Percentiles rank a stretch among this genome's conserved stretches.
These are phyloP conservation scores for Cathartes aura DNA, from an alignment of 2,113 vertebrate species.

Conservation along the genomic window DNA sequence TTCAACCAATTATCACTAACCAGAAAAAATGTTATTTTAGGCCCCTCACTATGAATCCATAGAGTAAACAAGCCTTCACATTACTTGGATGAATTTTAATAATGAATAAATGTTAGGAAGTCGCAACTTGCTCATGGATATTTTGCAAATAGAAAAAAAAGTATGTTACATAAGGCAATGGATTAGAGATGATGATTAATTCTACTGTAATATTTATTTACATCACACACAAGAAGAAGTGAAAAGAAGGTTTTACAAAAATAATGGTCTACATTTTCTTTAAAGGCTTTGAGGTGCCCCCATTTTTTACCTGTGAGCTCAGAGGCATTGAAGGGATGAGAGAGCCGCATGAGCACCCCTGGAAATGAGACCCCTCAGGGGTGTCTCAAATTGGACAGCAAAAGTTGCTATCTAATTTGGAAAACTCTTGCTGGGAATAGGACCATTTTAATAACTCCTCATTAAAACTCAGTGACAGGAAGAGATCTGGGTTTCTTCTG, in stretches of 20 bases:
- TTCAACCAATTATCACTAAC: background rate
- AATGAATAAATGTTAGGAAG: background rate
- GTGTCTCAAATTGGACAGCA: background rate
- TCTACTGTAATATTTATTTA: background rate
- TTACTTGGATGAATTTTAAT: background rate
- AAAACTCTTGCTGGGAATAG: slow-evolving; percentile 17
- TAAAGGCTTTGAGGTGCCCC: background rate
- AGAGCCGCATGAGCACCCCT: background rate
- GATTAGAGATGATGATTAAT: background rate
- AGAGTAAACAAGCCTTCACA: background rate
- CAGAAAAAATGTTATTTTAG: background rate
- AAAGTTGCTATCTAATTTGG: slow-evolving; percentile 3
- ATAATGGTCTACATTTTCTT: background rate
- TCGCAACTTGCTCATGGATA: background rate
- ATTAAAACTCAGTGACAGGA: slow-evolving; percentile 25
- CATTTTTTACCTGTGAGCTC: background rate
- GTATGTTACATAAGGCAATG: background rate
- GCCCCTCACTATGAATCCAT: background rate
- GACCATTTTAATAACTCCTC: slow-evolving; percentile 30
- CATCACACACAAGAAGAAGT: background rate
- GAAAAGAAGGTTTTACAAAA: background rate
- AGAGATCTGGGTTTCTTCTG: background rate
- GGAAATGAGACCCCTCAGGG: background rate
- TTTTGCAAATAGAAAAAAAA: background rate
- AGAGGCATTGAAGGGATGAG: background rate